Evolutionary conservation across 2,797 vertebrate species (phyloP).

Genomic region (Coregonus sp.): DNA sequence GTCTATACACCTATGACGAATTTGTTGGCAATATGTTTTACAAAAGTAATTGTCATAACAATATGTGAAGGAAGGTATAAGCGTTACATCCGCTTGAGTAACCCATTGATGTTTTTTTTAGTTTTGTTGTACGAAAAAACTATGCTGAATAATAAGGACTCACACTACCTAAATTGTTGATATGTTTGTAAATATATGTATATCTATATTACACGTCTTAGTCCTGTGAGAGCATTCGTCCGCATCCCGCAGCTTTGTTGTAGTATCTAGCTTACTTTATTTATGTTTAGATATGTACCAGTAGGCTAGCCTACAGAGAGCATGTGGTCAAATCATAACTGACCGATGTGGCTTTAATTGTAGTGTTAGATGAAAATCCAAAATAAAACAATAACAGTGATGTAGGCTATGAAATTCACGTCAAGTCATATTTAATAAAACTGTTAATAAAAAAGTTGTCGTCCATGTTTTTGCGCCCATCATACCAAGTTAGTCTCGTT

Average conservation of each 20-base stretch:
- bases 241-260: slow-evolving; percentile 42
- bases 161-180: slow-evolving; percentile 39
- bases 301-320: slow-evolving; percentile 26
- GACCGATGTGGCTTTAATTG: slow-evolving; percentile 39
- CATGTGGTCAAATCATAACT: slow-evolving; percentile 36
- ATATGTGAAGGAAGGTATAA: slow-evolving; percentile 23
- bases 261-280: slow-evolving; percentile 79
- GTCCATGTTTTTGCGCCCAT: not conserved
- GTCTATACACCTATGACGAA: not conserved
- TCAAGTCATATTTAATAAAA: slow-evolving; percentile 85
- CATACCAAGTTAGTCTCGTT: not conserved
- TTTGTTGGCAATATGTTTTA: slow-evolving; percentile 2
- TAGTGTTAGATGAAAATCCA: slow-evolving; percentile 49
- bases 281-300: slow-evolving; percentile 82
- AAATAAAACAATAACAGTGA: slow-evolving; percentile 22
- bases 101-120: slow-evolving; percentile 14
- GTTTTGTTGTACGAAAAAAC: slow-evolving; percentile 26
- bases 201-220: slow-evolving; percentile 7
- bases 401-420: slow-evolving; percentile 65
- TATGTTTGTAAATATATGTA: slow-evolving; percentile 36
- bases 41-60: slow-evolving; percentile 1
- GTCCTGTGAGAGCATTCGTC: slow-evolving; percentile 29
- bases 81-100: slow-evolving; percentile 14
- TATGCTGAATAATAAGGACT: slow-evolving; percentile 28
- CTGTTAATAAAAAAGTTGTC: slow-evolving; percentile 76